Percentiles rank a stretch among this genome's conserved stretches.
phyloP scores from a whole-genome alignment of 2,888 invertebrate species.

The Allolobophora icterica region DNA sequence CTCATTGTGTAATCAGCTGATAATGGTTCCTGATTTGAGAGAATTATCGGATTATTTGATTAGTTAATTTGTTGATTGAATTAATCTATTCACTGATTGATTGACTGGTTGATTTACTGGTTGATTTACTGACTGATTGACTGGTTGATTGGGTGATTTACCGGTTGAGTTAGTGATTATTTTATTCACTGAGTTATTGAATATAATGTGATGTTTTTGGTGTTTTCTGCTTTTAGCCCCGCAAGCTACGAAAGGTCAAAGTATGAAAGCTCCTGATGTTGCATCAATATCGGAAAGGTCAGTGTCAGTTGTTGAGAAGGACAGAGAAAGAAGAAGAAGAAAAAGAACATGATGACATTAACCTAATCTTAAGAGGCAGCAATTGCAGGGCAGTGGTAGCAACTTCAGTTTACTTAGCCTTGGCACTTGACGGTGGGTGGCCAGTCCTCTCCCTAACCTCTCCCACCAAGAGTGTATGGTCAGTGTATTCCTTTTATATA shows the following conservation, averaged over 20 bases:
- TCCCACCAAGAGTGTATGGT: too few relatives aligned
- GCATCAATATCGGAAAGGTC: neutral
- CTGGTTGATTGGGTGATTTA: neutral
- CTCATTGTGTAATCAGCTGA: too few relatives aligned
- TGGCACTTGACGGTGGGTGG: neutral
- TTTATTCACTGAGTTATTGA: neutral
- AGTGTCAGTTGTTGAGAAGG: neutral
- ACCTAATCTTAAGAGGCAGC: neutral
- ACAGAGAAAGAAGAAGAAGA: too few relatives aligned
- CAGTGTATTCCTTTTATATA: too few relatives aligned
- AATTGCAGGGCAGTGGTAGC: neutral
- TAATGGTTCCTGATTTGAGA: too few relatives aligned
- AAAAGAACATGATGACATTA: too few relatives aligned
- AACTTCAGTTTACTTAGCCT: neutral
- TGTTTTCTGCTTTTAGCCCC: neutral
- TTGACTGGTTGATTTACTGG: neutral
- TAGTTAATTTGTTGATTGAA: neutral
- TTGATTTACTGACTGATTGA: neutral
- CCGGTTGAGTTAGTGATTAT: neutral
- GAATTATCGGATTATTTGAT: neutral
- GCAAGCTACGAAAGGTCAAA: neutral
- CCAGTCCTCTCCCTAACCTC: too few relatives aligned
- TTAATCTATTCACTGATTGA: neutral
- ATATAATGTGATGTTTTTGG: neutral
- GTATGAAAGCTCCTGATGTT: slow-evolving; percentile 23